Percentiles rank a stretch among this genome's conserved stretches.
These are phyloP conservation scores for Chloroceryle amazona DNA, from an alignment of 2,797 vertebrate genomes.

Conservation along the genomic window DNA sequence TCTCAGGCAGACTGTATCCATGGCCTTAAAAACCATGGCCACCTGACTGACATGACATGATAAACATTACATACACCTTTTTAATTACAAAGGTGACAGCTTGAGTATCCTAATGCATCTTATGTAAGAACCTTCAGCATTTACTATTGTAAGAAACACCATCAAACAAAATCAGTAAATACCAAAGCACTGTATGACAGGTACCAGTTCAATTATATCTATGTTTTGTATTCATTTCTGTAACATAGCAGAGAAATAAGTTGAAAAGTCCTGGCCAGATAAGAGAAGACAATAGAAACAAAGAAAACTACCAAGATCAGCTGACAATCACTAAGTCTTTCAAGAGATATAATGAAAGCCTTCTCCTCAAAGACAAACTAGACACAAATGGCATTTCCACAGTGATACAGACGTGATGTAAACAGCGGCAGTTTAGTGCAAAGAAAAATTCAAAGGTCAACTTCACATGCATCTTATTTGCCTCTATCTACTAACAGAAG, in stretches of 20 bases:
- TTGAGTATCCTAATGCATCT: neutral
- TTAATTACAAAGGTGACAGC: neutral
- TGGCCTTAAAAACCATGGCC: neutral
- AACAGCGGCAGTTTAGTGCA: neutral
- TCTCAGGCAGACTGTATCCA: neutral
- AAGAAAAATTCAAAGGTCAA: neutral
- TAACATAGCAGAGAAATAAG: neutral
- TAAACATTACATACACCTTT: neutral
- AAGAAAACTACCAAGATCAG: neutral
- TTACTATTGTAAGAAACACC: neutral
- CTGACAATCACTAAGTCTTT: neutral
- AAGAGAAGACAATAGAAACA: neutral
- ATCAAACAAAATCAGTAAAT: neutral
- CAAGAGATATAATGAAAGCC: neutral
- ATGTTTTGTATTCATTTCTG: neutral
- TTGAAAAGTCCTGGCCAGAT: neutral
- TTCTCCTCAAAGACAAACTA: neutral
- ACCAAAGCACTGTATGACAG: neutral
- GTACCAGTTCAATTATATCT: neutral
- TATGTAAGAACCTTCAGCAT: neutral
- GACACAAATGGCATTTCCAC: neutral
- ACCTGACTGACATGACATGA: neutral
- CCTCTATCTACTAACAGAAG: neutral
- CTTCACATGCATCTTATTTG: neutral
- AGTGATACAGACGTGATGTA: rapidly evolving